Evolutionary conservation across 1,140 invertebrate genomes (phyloP).

Genomic region (Drosophila guanche): DNA sequence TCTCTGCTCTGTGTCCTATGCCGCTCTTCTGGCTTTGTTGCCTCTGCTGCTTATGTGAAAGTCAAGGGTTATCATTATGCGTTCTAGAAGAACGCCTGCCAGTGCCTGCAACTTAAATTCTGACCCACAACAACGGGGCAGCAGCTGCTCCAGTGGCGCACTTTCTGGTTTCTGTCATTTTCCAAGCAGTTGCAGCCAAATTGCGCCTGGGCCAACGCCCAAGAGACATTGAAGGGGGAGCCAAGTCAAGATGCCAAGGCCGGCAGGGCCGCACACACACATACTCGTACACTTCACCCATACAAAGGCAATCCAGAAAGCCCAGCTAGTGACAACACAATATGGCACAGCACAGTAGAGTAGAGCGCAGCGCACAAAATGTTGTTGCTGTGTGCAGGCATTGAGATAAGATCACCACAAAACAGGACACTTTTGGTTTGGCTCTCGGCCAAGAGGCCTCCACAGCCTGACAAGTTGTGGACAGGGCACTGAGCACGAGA

Average conservation of each 20-base stretch:
- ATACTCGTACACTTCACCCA: neutral
- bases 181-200: constrained; percentile 74
- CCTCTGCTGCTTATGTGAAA: constrained; percentile 60
- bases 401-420: constrained; percentile 70
- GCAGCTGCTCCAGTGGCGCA: constrained; percentile 34
- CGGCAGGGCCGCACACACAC: constrained; percentile 29
- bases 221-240: constrained; percentile 35
- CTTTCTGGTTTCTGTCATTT: constrained; percentile 57
- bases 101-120: constrained; percentile 52
- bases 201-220: constrained; percentile 49
- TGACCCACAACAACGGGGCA: constrained; percentile 52
- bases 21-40: constrained; percentile 4
- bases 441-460: constrained; percentile 48
- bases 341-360: constrained; percentile 10
- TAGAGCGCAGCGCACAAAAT: constrained; percentile 1
- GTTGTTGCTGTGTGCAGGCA: constrained; percentile 64
- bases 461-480: constrained; percentile 48
- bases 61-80: constrained; percentile 76
- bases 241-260: constrained; percentile 65
- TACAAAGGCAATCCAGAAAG: constrained; percentile 23
- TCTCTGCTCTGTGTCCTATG: neutral
- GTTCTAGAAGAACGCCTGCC: constrained; percentile 28
- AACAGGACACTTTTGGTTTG: constrained; percentile 70
- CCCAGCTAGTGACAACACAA: constrained; percentile 60
- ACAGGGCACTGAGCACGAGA: constrained; percentile 8